These are phyloP conservation scores for Bombus pyrosoma DNA, from an alignment of 1,140 invertebrate genomes.

Conservation along the genomic window DNA sequence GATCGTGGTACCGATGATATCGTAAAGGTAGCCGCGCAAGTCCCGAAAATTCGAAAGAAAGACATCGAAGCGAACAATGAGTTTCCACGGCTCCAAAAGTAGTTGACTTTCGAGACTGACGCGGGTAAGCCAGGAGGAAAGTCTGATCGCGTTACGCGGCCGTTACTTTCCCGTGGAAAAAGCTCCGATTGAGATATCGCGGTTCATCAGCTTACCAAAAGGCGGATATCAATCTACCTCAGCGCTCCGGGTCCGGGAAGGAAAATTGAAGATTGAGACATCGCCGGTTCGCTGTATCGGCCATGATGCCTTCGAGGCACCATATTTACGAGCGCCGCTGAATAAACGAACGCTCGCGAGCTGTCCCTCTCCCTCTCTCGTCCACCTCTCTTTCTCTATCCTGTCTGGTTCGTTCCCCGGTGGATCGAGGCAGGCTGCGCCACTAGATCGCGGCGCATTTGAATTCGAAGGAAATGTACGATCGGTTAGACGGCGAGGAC, in stretches of 20 bases:
- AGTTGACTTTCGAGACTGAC: not conserved
- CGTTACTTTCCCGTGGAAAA: conserved; percentile 19
- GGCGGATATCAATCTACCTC: conserved; percentile 49
- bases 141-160: not conserved
- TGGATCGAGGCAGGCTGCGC: conserved; percentile 51
- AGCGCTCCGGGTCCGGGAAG: conserved; percentile 41
- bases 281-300: conserved; percentile 57
- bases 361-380: conserved; percentile 7
- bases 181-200: conserved; percentile 48
- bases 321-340: conserved; percentile 64
- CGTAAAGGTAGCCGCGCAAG: no score
- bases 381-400: not conserved
- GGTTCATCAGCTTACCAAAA: conserved; percentile 40
- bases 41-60: not conserved
- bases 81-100: not conserved
- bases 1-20: no score
- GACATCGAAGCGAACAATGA: not conserved
- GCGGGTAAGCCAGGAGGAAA: not conserved
- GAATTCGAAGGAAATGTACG: conserved; percentile 72
- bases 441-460: conserved; percentile 69
- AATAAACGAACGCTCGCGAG: conserved; percentile 58
- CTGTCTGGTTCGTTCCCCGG: conserved; percentile 6
- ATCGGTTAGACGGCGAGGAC: conserved; percentile 55
- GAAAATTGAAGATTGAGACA: conserved; percentile 65
- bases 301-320: conserved; percentile 65